Conservation (phyloP, 2,113 vertebrate genomes). For the Seriola rivoliana region DNA sequence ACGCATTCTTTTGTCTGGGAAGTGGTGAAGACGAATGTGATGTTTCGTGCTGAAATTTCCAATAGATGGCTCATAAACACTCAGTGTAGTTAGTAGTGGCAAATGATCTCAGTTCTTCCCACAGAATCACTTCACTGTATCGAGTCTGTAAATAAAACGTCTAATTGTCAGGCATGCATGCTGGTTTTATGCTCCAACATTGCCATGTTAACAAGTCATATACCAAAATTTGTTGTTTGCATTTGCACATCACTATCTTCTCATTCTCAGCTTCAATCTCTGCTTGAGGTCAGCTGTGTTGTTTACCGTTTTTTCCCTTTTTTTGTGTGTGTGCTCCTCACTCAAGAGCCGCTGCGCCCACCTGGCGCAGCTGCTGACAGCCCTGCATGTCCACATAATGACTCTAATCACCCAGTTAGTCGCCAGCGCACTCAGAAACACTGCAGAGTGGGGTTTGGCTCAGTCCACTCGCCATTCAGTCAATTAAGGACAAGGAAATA, state of each 20-base stretch:
- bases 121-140: not conserved
- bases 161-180: not conserved
- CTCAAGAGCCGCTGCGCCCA: constrained; percentile 4
- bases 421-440: constrained; percentile 4
- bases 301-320: constrained; percentile 5
- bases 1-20: constrained; percentile 8
- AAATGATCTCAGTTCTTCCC: not conserved
- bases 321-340: not conserved
- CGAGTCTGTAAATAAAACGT: not conserved
- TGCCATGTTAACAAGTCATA: not conserved
- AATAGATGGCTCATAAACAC: constrained; percentile 3
- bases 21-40: not conserved
- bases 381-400: constrained; percentile 31
- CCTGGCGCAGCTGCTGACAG: constrained; percentile 30
- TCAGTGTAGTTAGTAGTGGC: not conserved
- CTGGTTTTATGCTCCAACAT: not conserved
- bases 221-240: not conserved
- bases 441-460: not conserved
- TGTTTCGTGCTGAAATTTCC: not conserved
- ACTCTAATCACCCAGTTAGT: constrained; percentile 51
- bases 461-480: not conserved
- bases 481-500: not conserved
- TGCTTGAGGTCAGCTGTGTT: constrained; percentile 2
- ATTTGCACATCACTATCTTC: not conserved
- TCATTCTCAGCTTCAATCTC: not conserved